Base-by-base conservation (phyloP, 2,113 vertebrate genomes). In the Gila orcuttii region DNA sequence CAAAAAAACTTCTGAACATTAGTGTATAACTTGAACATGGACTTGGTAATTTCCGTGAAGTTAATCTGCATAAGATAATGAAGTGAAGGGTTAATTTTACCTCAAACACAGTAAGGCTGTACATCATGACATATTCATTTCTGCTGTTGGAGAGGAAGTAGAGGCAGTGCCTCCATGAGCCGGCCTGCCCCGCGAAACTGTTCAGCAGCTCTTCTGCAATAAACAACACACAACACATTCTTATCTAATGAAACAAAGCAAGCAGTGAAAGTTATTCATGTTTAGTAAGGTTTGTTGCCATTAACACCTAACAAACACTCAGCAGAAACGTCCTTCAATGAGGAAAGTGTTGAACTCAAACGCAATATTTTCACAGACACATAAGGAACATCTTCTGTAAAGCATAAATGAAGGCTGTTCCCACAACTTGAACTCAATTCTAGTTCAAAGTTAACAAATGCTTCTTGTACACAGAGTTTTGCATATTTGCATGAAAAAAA, bases 61-160 rank as follows among this genome's bases (percentile, higher is more conserved):
- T 45, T 2, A 52, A 52, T 7, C 42, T 33, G 33, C 6, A 10
- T 3, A 19, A 71, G 10, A 39, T 2, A 50, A 25, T 60, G 7
- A 25, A 60, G 0, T 3, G 6, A 50, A 82, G 1, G 21, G 17
- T 39, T 28, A 28, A 74, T n/a, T 12, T 68, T 93, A 99, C 98
- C 97, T 99, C 98, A 94, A 99, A 99, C 89, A 99, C 98, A 2
- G 97, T 99, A 91, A 99, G 95, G 90, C 98, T 99, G 93, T 98
- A 99, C 98, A 99, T 99, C 97, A 99, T 98, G 4, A 99, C 98
- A 73, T 99, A 99, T 93, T 99, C 98, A 76, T 99, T 99, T 86
- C 94, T 96, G 59, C 97, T 99, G 90, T 97, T 98, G 82, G 98
- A 99, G 75, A 99, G 96, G 93, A 99, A 99, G 93, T 97, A 98